Conservation (phyloP, 1,140 invertebrate species). For the Scaptodrosophila lebanonensis region DNA sequence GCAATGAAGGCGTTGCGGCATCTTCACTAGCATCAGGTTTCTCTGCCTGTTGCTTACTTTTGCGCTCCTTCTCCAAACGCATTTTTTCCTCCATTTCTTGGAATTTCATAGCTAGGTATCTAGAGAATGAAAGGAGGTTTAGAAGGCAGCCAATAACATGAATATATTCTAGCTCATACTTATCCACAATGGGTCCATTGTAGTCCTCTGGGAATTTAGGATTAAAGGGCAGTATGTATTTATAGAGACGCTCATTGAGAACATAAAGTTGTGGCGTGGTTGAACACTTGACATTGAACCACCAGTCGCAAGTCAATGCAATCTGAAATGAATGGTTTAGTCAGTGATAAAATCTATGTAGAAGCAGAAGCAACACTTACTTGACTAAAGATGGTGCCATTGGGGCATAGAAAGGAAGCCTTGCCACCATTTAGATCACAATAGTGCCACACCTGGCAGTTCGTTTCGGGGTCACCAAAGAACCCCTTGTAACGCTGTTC, state of each 20-base stretch:
- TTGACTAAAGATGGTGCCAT: constrained; percentile 94
- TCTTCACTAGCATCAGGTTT: constrained; percentile 34
- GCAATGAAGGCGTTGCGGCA: constrained; percentile 31
- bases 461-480: constrained; percentile 91
- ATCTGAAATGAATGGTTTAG: constrained; percentile 51
- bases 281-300: constrained; percentile 92
- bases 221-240: constrained; percentile 89
- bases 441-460: constrained; percentile 94
- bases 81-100: constrained; percentile 89
- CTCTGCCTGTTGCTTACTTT: constrained; percentile 51
- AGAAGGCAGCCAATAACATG: neutral
- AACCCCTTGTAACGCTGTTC: constrained; percentile 92
- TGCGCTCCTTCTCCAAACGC: constrained; percentile 77
- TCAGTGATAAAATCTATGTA: neutral
- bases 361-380: constrained; percentile 68
- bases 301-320: constrained; percentile 91
- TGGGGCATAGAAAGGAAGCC: constrained; percentile 92
- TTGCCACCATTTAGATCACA: constrained; percentile 94
- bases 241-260: constrained; percentile 91
- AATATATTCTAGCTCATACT: constrained; percentile 72
- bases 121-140: too few relatives aligned
- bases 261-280: constrained; percentile 90
- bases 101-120: constrained; percentile 88
- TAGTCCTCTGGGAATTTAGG: constrained; percentile 93
- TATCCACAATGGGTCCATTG: constrained; percentile 89